Conservation (phyloP, 2,113 vertebrate genomes). For the Coptodon bakossiorum region DNA sequence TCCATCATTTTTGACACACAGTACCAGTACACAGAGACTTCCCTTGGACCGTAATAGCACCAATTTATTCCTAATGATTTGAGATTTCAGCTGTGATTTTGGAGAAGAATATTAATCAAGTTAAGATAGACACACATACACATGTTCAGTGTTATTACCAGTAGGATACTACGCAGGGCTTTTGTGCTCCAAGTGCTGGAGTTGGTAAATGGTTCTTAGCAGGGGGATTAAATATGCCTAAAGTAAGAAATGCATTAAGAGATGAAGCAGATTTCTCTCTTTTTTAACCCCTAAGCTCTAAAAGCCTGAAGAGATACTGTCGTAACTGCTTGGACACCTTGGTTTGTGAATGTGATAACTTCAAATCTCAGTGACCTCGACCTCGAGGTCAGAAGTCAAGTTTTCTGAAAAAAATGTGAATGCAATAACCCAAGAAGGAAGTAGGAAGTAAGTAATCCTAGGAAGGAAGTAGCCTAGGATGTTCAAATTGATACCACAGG, state of each 20-base stretch:
- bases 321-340: background rate
- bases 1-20: background rate
- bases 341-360: background rate
- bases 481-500: background rate
- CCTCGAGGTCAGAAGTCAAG: background rate
- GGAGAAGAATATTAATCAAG: constrained; percentile 39
- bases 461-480: background rate
- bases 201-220: background rate
- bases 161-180: background rate
- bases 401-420: background rate
- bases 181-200: background rate
- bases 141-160: background rate
- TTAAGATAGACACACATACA: background rate
- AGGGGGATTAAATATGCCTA: background rate
- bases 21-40: background rate
- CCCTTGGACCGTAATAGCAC: constrained; percentile 34
- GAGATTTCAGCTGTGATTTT: constrained; percentile 41
- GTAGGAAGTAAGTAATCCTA: no score
- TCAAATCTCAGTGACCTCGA: background rate
- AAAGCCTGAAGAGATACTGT: background rate
- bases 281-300: background rate
- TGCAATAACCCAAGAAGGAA: background rate
- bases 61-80: constrained; percentile 61
- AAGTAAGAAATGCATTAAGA: background rate
- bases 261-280: background rate